Base-by-base conservation (phyloP, 2,113 vertebrate species). In the Sylvilagus bachmani region DNA sequence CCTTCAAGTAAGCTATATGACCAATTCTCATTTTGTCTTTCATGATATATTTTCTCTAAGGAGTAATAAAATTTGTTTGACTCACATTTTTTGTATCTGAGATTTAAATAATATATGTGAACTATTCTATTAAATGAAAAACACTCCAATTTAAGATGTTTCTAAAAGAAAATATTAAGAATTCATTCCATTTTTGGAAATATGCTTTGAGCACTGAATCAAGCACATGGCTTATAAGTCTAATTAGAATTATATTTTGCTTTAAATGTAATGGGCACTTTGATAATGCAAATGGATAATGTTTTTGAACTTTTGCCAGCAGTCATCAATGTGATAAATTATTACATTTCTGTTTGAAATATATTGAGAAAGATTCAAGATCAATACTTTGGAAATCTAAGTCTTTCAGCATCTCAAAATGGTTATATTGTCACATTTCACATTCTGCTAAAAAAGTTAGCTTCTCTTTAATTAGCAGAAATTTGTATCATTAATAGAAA, bases 401-500 rank as follows among this genome's bases (percentile, higher is more conserved):
- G 22, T 13, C 33, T 58, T 64, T 75, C 21, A 64, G 19, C 36
- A 85, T 83, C 6, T 85, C 33, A 89, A 38, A 4, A 2, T 3
- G 33, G 17, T 62, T 27, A 31, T 71, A 79, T 77, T 44, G 90
- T 82, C 3, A 69, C 9, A 88, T 91, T 84, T 94, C 66, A 55
- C 66, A 36, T 61, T 96, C 36, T 82, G 55, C 67, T 81, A n/a
- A 86, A 8, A 14, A 74, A 81, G 66, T 67, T 7, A 27, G 10
- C 66, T 17, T 25, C 11, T 90, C 24, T 3, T 80, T 51, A 90
- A 70, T n/a, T 83, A 83, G n/a, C 77, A 24, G 31, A 88, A 75
- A 58, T 77, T 90, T 36, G 27, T 80, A 53, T 85, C 11, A 90
- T 24, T 73, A 61, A 29, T 58, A 85, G 55, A 78, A 71, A 93